These are phyloP conservation scores for Columba janthina DNA, from an alignment of 2,113 vertebrate genomes.

Conservation along the genomic window DNA sequence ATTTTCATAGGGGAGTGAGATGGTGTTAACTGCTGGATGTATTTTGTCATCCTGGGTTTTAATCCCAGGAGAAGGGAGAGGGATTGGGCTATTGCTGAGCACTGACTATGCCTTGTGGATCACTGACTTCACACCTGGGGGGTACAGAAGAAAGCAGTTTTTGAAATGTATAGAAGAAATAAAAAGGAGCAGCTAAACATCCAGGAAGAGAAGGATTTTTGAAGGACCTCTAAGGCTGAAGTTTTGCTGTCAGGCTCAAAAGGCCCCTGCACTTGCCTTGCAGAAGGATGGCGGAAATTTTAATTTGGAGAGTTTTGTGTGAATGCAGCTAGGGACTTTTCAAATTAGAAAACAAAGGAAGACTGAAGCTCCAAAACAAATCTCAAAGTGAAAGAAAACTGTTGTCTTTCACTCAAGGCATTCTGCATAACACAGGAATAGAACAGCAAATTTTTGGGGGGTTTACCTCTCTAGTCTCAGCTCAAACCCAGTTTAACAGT, in stretches of 20 bases:
- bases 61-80: not conserved
- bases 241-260: not conserved
- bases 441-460: not conserved
- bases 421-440: rapidly evolving
- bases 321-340: not conserved
- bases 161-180: not conserved
- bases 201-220: not conserved
- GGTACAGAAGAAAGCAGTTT: not conserved
- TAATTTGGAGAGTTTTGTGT: not conserved
- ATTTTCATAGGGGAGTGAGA: not conserved
- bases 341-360: not conserved
- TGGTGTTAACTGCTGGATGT: not conserved
- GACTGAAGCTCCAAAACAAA: not conserved
- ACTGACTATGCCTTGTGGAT: not conserved
- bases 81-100: not conserved
- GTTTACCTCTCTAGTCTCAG: not conserved
- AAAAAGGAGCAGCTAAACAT: not conserved
- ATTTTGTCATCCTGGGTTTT: not conserved
- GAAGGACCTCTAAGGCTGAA: not conserved
- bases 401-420: not conserved
- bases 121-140: not conserved
- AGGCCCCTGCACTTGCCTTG: not conserved
- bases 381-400: not conserved
- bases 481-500: not conserved
- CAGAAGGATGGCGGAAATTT: not conserved